Conservation (phyloP, 2,113 vertebrate species). For the Myocastor coypus region DNA sequence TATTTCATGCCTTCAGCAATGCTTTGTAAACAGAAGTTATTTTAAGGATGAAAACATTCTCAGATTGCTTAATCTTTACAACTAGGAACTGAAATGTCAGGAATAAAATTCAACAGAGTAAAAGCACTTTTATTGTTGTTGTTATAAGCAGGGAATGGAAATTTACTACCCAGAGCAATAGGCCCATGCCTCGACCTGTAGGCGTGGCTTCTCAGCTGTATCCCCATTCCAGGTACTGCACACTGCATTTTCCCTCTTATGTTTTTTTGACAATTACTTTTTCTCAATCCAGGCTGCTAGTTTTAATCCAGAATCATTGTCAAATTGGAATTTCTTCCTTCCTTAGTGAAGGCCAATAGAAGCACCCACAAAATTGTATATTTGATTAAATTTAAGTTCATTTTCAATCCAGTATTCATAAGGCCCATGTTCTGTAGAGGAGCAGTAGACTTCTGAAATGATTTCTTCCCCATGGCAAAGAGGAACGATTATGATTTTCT, state of each 20-base stretch:
- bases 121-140: background rate
- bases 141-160: background rate
- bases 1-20: background rate
- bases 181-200: background rate
- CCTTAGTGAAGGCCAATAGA: background rate
- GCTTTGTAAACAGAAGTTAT: conserved; percentile 38
- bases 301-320: background rate
- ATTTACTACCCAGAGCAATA: background rate
- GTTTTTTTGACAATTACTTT: background rate
- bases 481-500: background rate
- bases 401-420: background rate
- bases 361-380: background rate
- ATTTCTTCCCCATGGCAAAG: background rate
- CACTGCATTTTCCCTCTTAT: background rate
- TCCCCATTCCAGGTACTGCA: background rate
- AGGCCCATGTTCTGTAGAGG: background rate
- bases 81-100: background rate
- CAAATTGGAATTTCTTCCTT: background rate
- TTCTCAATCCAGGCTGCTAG: background rate
- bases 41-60: conserved; percentile 28
- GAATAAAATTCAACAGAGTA: background rate
- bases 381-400: conserved; percentile 1
- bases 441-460: background rate
- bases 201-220: background rate
- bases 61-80: background rate